Evolutionary conservation across 2,113 vertebrate genomes (phyloP), one percentile per base, ranked within the genome.

Genomic region (Poicephalus gulielmi): DNA sequence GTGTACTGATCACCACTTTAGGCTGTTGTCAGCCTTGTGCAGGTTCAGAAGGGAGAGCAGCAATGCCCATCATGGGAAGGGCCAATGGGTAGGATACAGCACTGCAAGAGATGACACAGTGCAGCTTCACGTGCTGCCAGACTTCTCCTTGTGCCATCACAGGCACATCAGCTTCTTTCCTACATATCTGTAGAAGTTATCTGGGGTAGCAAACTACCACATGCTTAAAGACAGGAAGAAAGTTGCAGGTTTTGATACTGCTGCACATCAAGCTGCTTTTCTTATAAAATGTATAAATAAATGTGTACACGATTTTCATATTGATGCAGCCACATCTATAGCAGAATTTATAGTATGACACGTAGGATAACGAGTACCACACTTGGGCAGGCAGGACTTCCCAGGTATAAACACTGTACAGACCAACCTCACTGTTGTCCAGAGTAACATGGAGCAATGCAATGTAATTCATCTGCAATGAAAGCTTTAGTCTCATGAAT

Each of bases 101-200:
- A 4, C 52, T 15, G 50, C 10, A 2, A 66, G 43, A 35, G 47
- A 11, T 0, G 2, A n/a, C 22, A 12, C 17, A 11, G 64, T 27
- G 7, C 25, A 17, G 62, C 43, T 24, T 16, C 9, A 0, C 16
- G 11, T 1, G 43, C 69, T 17, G 11, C 6, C 3, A 17, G 23
- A 11, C 41, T 62, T 8, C n/a, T 12, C 30, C 14, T 22, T 1
- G 5, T 3, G 63, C 63, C 30, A 2, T 0, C 5, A 0, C 4
- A 6, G 66, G 13, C 19, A 5, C 60, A 8, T 14, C 24, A 17
- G 71, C 28, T 22, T 9, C 47, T 20, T 15, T 9, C 43, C 57
- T 10, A 9, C 13, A 5, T 22, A 19, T 3, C 37, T 10, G 10
- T 4, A 11, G 37, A 19, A 27, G 28, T 28, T 14, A 27, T 1